Conservation (phyloP, 2,797 vertebrate species). For the Amphiprion clarkii region DNA sequence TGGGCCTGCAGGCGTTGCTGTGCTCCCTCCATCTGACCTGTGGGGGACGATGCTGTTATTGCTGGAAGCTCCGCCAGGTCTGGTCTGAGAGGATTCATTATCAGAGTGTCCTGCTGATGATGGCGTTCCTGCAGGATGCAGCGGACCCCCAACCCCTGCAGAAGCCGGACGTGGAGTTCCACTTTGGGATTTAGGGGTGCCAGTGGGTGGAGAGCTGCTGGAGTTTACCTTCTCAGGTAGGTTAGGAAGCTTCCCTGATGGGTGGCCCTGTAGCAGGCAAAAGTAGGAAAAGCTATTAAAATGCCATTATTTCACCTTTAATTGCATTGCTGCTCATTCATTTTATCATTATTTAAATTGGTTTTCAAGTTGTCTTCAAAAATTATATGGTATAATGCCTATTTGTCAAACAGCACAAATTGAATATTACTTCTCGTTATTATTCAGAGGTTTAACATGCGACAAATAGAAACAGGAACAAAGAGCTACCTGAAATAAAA, state of each 20-base stretch:
- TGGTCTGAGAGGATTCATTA: conserved; percentile 79
- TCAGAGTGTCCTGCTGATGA: conserved; percentile 83
- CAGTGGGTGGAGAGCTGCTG: conserved; percentile 87
- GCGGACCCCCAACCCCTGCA: conserved; percentile 77
- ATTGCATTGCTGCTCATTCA: background rate
- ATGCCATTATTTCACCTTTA: background rate
- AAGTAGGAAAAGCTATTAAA: background rate
- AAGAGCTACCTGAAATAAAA: conserved; percentile 42
- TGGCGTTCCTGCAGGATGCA: conserved; percentile 78
- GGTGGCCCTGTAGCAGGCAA: conserved; percentile 68
- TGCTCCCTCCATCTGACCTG: conserved; percentile 66
- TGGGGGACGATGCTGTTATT: conserved; percentile 69
- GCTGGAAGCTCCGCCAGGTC: conserved; percentile 69
- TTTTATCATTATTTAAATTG: background rate
- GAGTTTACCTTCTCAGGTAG: conserved; percentile 88
- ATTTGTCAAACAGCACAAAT: conserved; percentile 1
- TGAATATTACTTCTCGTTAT: background rate
- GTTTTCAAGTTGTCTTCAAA: background rate
- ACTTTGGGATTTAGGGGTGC: conserved; percentile 90
- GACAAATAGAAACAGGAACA: conserved; percentile 71
- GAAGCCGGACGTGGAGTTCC: conserved; percentile 83
- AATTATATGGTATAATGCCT: background rate
- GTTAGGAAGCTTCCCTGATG: conserved; percentile 85
- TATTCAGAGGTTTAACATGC: conserved; percentile 11
- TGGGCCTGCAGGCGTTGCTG: conserved; percentile 49